phyloP scores from a whole-genome alignment of 2,113 vertebrate genomes.

The Gallinago jamesoni region DNA sequence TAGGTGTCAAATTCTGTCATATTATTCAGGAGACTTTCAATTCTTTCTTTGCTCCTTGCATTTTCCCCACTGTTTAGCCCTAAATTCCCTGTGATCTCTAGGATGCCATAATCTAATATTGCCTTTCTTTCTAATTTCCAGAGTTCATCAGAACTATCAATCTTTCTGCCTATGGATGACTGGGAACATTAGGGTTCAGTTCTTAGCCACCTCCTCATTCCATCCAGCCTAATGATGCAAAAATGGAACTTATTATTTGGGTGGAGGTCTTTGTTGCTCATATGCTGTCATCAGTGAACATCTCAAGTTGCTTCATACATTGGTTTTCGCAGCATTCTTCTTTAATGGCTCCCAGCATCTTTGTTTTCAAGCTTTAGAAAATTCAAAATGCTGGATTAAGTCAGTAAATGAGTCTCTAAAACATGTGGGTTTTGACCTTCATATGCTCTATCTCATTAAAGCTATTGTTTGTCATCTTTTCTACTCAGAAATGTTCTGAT shows the following conservation, averaged over 20 bases:
- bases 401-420: not conserved
- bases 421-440: not conserved
- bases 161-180: not conserved
- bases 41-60: not conserved
- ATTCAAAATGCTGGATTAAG: not conserved
- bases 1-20: not conserved
- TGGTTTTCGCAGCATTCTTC: conserved; percentile 27
- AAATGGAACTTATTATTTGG: conserved; percentile 12
- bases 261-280: not conserved
- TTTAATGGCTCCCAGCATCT: conserved; percentile 28
- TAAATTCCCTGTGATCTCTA: not conserved
- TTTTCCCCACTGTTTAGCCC: not conserved
- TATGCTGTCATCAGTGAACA: not conserved
- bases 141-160: not conserved
- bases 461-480: not conserved
- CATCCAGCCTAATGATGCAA: not conserved
- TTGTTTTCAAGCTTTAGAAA: not conserved
- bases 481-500: not conserved
- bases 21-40: not conserved
- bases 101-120: not conserved
- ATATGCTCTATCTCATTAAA: not conserved
- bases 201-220: not conserved
- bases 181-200: not conserved
- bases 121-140: not conserved
- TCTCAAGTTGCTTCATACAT: conserved; percentile 11